Evolutionary conservation across 2,113 vertebrate genomes (phyloP), one percentile per base, ranked within the genome.

Genomic region (Eupsittula cactorum): DNA sequence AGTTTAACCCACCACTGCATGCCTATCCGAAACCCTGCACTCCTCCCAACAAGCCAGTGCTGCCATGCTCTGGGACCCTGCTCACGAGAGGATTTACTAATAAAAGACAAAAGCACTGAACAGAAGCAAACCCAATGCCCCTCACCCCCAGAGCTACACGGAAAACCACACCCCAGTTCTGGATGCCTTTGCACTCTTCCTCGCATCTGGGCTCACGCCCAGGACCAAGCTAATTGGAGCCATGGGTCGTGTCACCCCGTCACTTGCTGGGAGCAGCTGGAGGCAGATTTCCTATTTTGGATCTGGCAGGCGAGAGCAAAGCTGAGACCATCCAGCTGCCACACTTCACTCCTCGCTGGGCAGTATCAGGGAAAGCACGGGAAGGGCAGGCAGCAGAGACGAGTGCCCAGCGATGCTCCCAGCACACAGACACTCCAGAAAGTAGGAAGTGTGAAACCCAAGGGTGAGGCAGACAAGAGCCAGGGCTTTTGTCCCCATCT

Each of bases 271-370:
- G 47, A 90, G 83, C 80, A 86, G 90, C 92, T 84, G 82, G 79
- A 92, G 16, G 8, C 82, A 92, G 7, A 88, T 88, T 92, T 81
- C 95, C 92, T 96, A 95, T 93, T 96, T 96, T 90, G 95, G 95
- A 60, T 17, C 42, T 77, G 53, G 60, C 23, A 14, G 77, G 37
- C 2, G 10, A 88, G 37, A 74, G 37, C 2, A 0, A 16, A 81
- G 73, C 29, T 0, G 2, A 86, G 77, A 24, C 64, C 27, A 31
- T 80, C 23, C 5, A 0, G 75, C 71, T 60, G 67, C 92, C 6
- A 6, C 1, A 4, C 41, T 71, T 70, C 1, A 0, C 9, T 31
- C 81, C 69, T 11, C 1, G 1, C 52, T 0, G 0, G 70, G 33
- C 64, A 27, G 60, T 50, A 9, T 6, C 18, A n/a, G 69, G 52